Evolutionary conservation across 2,797 vertebrate genomes (phyloP), one percentile per base, ranked within the genome.

Genomic region (Hydrocynus forskahlii): DNA sequence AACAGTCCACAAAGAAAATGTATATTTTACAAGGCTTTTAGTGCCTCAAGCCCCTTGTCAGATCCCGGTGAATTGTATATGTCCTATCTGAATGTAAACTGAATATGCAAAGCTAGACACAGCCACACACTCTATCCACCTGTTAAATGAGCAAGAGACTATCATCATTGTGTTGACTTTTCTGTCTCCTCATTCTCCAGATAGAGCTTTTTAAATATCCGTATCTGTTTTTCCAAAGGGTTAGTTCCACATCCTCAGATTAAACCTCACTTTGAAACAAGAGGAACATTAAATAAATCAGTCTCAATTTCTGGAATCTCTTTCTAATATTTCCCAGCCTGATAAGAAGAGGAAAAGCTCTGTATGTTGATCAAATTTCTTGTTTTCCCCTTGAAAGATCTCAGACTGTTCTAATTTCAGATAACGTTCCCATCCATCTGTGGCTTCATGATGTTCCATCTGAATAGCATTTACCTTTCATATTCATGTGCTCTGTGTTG

Each of bases 231-330:
- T 71, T 71, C 45, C 23, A 52, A 25, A 7, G 68, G 45, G 14
- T 71, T 71, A 50, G 48, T 50, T 29, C 50, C 69, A 71, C 25
- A 23, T 17, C 23, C 38, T 19, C 17, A 43, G 64, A 40, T 43
- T 67, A 67, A 43, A 67, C n/a, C 5, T 67, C n/a, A 19, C 29
- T n/a, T 9, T 67, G 64, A 48, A 69, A 50, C 54, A 73, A 73
- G 71, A 38, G 19, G 50, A 72, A 19, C 70, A 55, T 55, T 72
- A 55, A 72, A 54, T 71, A 54, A 72, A 43, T 38, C 23, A n/a
- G 7, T 38, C 43, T 50, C n/a, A 25, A 5, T 72, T 71, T 71
- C 29, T 25, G 21, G 23, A 54, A 8, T 55, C 23, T 54, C 69
- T 50, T 55, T 54, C 25, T 55, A n/a, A 72, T 55, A 55, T 38